Conservation (phyloP, 2,888 invertebrate genomes). For the Chrysolina oricalcia region DNA sequence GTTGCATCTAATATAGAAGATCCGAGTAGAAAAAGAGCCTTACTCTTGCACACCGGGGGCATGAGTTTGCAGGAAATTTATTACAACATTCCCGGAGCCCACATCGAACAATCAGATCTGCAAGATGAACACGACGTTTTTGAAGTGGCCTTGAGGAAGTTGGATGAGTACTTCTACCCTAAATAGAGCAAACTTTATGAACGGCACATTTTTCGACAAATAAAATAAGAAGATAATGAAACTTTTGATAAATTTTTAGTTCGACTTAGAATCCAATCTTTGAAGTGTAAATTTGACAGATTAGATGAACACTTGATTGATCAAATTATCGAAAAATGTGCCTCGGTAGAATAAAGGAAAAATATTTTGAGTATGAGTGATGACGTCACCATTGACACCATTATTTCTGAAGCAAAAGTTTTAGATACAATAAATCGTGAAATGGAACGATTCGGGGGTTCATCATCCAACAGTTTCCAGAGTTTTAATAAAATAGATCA, state of each 20-base stretch:
- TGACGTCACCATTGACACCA: constrained; percentile 43
- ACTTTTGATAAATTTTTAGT: too few species aligned
- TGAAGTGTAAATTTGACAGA: too few species aligned
- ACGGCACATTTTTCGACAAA: too few species aligned
- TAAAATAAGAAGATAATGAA: too few species aligned
- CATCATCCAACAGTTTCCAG: constrained; percentile 6
- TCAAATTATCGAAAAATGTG: constrained; percentile 57
- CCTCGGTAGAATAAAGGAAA: constrained; percentile 51
- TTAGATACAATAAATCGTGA: constrained; percentile 47
- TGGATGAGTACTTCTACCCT: background rate
- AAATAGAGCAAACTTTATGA: too few species aligned
- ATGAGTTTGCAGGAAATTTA: too few species aligned
- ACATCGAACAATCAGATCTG: background rate
- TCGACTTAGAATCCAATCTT: too few species aligned
- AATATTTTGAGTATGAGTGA: constrained; percentile 49
- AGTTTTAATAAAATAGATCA: background rate
- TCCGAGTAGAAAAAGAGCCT: too few species aligned
- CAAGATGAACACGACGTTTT: background rate
- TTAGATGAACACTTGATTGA: constrained; percentile 55
- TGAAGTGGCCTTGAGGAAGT: background rate
- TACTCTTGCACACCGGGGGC: too few species aligned
- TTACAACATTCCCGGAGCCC: too few species aligned
- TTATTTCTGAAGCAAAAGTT: constrained; percentile 48
- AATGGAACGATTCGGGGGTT: constrained; percentile 36
- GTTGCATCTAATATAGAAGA: too few species aligned